These are phyloP conservation scores for Bambusicola thoracicus DNA, from an alignment of 2,113 vertebrate species.

Conservation along the genomic window DNA sequence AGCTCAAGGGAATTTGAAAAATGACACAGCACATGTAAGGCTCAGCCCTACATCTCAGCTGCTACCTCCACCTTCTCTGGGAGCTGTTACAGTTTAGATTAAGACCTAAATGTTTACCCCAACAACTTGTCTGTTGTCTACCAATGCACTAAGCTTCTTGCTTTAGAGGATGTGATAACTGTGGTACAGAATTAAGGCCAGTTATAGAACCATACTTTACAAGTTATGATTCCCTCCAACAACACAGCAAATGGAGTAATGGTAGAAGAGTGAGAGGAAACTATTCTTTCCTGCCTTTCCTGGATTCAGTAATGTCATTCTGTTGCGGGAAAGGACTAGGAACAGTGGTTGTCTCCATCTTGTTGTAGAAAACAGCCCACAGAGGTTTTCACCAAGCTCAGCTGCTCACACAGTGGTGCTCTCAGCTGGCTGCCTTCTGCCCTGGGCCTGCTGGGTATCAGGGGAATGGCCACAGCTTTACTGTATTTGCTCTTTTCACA, in stretches of 20 bases:
- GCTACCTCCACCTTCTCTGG: neutral
- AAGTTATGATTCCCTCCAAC: neutral
- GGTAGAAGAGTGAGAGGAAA: neutral
- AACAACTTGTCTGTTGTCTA: neutral
- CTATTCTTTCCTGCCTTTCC: neutral
- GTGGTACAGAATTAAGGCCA: neutral
- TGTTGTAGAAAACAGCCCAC: neutral
- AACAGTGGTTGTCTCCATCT: neutral
- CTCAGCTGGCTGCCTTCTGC: neutral
- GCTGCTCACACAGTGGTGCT: neutral
- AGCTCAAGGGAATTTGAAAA: neutral
- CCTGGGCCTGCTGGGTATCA: neutral
- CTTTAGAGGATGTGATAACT: neutral
- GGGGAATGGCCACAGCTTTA: fast-evolving
- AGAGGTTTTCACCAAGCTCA: neutral
- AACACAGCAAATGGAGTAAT: neutral
- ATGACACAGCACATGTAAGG: neutral
- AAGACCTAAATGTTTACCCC: neutral
- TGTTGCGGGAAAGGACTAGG: neutral
- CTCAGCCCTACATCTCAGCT: neutral
- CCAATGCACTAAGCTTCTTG: neutral
- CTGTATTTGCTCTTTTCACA: neutral
- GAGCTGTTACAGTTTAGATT: neutral
- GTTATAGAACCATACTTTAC: neutral
- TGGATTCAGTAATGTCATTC: neutral